Evolutionary conservation across 2,113 vertebrate species (phyloP), one percentile per base, ranked within the genome.

Genomic region (Dromaius novaehollandiae): DNA sequence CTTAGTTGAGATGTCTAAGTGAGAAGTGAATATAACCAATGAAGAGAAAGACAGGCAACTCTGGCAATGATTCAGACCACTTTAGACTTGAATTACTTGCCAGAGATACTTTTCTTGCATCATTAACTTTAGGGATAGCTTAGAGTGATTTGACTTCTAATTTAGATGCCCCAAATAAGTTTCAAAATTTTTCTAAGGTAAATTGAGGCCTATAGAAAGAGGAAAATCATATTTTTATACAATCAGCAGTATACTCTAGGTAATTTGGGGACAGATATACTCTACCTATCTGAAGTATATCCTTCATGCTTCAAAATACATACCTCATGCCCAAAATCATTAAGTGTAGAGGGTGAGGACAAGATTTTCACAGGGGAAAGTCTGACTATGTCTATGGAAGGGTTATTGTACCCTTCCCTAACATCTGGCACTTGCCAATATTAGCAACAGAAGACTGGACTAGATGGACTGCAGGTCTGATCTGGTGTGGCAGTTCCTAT

Each of bases 381-480:
- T 82, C 81, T 95, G 81, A 82, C 53, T 82, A 40, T 65, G 17
- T 92, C 74, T 96, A 42, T 73, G 53, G 95, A 95, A 89, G 89
- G 86, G 81, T 95, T 97, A 95, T 87, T 80, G 92, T 94, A 96
- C 78, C 84, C 89, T 96, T 85, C 78, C 74, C 86, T 93, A 96
- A 95, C 96, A 97, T 97, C 96, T 97, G 95, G 90, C 2, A 0
- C 70, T 96, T 90, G 92, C 94, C 92, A 93, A 92, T 97, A 96
- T 95, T 96, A 95, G 96, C 92, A 96, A 96, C 94, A 96, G 74
- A 95, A 93, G 66, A 96, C 86, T 96, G 95, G 96, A 96, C 96
- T 96, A 96, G 96, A 96, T 96, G 94, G 96, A 95, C 95, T 96
- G 90, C 90, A 95, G 93, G 90, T 95, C 90, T 96, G 96, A 97